A percentile compares a stretch with the other conserved stretches of the same genome.
Conservation (phyloP, 2,888 invertebrate species). For the Volucella inflata region DNA sequence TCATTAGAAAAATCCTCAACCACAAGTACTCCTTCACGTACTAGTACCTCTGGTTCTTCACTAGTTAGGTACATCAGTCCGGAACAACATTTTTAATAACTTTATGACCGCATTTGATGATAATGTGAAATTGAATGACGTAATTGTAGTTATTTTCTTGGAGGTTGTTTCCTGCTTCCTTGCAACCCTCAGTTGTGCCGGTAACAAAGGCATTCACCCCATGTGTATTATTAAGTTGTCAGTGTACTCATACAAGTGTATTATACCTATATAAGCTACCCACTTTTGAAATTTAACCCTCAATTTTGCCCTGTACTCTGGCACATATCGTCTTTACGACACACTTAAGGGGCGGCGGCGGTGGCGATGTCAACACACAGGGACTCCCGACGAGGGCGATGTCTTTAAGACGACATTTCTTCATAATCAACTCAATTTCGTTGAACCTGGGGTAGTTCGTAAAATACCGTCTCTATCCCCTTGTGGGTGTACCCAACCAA, state of each 20-base stretch:
- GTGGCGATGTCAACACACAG: neutral
- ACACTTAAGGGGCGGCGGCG: constrained; percentile 27
- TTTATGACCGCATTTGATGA: constrained; percentile 45
- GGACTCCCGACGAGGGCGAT: constrained; percentile 9
- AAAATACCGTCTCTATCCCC: constrained; percentile 26
- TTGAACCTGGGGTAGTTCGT: constrained; percentile 17
- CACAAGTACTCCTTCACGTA: constrained; percentile 30
- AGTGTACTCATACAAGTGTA: constrained; percentile 13
- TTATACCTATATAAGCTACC: constrained; percentile 13
- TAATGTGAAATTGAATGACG: constrained; percentile 34
- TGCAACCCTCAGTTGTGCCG: neutral
- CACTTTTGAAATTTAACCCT: constrained; percentile 47
- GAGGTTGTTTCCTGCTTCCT: constrained; percentile 3
- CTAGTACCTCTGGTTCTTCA: constrained; percentile 1
- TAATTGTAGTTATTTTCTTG: constrained; percentile 19
- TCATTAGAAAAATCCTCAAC: constrained; percentile 14
- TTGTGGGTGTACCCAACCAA: constrained; percentile 46
- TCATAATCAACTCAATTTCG: constrained; percentile 51
- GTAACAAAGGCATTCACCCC: constrained; percentile 22
- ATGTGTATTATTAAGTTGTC: neutral
- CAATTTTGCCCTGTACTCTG: constrained; percentile 7
- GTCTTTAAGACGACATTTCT: constrained; percentile 50
- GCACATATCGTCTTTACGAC: constrained; percentile 22
- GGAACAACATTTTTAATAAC: constrained; percentile 29
- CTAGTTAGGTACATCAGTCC: neutral